Base-by-base conservation (phyloP, 2,113 vertebrate species). In the Capra hircus region DNA sequence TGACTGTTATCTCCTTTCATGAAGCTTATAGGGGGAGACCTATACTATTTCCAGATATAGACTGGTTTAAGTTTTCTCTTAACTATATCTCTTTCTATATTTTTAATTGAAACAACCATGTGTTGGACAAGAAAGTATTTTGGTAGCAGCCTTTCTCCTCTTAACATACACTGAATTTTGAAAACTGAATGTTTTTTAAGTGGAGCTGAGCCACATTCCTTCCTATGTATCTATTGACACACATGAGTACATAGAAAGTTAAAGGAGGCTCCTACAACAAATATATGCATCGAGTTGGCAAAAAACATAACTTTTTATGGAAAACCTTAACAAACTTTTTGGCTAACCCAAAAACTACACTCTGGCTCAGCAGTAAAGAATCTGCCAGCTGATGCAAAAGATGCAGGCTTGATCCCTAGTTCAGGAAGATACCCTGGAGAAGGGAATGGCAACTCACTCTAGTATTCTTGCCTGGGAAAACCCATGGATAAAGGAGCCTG, bases 201-300 rank as follows among this genome's bases (percentile, higher is more conserved):
- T 40, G 6, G 5, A 62, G 13, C 3, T 52, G 23, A 94, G 8
- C 27, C 19, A 1, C 33, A 13, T 9, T 48, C 15, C 27, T 64
- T 3, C 17, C 33, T 36, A 36, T 4, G n/a, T 5, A 19, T 12
- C 15, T 11, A 12, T 1, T 43, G 50, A 17, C 9, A 21, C 5
- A 7, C 13, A 55, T 21, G 33, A 27, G 50, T 28, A 60, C 27
- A 36, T 3, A 62, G 23, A 80, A 81, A 81, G 6, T n/a, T 8
- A 33, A 50, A 50, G 78, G 89, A 80, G 40, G 5, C 6, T 45
- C 55, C 14, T 48, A 21, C 78, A 43, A n/a, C 36, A 67, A 33
- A 84, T 71, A 30, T 45, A 71, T 40, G n/a, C 67, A 71, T 23
- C 0, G 1, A 71, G n/a, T 71, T 71, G 67, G 67, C 19, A n/a